Percentiles rank a stretch among this genome's conserved stretches.
Evolutionary conservation across 2,888 invertebrate species (phyloP).

Genomic region (Melieria picta): DNA sequence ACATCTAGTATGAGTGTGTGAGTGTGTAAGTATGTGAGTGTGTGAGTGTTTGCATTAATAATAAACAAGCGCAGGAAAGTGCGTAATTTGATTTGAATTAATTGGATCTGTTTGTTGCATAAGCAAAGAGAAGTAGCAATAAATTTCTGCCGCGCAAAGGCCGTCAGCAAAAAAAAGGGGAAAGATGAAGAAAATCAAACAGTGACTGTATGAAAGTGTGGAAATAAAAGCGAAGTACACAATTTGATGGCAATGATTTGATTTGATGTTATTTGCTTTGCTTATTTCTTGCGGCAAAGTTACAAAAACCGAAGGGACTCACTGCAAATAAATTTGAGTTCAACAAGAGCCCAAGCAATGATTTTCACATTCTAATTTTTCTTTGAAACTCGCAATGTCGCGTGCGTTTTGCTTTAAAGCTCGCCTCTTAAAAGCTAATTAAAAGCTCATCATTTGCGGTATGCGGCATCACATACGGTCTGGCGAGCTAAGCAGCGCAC

Average conservation of each 20-base stretch:
- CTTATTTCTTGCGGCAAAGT: too few relatives aligned
- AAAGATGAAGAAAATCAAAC: background rate
- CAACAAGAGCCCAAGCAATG: too few relatives aligned
- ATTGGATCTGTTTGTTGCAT: constrained; percentile 26
- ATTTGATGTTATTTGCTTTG: too few relatives aligned
- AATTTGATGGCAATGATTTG: too few relatives aligned
- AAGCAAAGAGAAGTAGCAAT: background rate
- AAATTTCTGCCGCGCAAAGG: background rate
- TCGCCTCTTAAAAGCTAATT: constrained; percentile 11
- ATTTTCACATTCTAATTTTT: too few relatives aligned
- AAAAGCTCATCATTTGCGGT: constrained; percentile 27
- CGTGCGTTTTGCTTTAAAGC: too few relatives aligned
- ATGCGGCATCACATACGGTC: background rate
- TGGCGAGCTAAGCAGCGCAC: too few relatives aligned
- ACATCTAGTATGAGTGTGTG: background rate
- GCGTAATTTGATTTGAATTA: constrained; percentile 34
- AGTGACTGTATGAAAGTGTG: background rate
- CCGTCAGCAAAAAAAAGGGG: background rate
- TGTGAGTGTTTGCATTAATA: background rate
- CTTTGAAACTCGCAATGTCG: too few relatives aligned
- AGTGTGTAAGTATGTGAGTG: background rate
- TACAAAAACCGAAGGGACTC: too few relatives aligned
- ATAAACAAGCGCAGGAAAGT: background rate
- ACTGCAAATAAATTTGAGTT: too few relatives aligned
- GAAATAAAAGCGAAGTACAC: too few relatives aligned